Evolutionary conservation across 2,113 vertebrate species (phyloP).

Genomic region (Dinomys branickii): DNA sequence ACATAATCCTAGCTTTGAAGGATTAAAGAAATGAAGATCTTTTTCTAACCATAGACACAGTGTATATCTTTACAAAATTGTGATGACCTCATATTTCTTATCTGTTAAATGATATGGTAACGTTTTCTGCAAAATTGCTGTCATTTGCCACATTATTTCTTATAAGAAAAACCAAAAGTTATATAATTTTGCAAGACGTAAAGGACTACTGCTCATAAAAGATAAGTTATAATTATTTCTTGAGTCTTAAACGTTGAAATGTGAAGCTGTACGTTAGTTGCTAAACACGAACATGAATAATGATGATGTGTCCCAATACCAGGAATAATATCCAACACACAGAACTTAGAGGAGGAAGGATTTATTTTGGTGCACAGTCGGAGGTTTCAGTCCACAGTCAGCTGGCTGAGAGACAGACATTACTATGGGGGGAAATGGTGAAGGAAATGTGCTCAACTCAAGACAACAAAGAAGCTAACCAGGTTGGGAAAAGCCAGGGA

Average conservation of each 20-base stretch:
- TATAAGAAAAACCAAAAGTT: not conserved
- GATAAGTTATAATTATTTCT: not conserved
- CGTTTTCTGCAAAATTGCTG: not conserved
- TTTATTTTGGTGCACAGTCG: too few relatives aligned
- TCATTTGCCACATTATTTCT: not conserved
- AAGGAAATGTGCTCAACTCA: not conserved
- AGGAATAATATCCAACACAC: not conserved
- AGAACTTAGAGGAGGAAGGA: not conserved
- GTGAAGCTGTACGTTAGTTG: not conserved
- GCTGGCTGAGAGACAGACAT: too few relatives aligned
- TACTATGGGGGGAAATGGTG: too few relatives aligned
- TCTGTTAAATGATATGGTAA: not conserved
- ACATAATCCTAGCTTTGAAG: not conserved
- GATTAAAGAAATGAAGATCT: not conserved
- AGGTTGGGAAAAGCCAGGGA: not conserved
- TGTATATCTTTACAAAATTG: not conserved
- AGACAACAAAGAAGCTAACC: not conserved
- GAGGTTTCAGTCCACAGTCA: too few relatives aligned
- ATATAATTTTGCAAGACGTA: not conserved
- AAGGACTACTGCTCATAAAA: not conserved
- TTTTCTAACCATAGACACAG: not conserved
- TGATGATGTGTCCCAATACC: not conserved
- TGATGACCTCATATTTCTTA: not conserved
- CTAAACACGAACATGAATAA: not conserved
- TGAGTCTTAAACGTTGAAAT: not conserved